Evolutionary conservation across 2,113 vertebrate species (phyloP), one percentile per base, ranked within the genome.

Genomic region (Isichthys henryi): DNA sequence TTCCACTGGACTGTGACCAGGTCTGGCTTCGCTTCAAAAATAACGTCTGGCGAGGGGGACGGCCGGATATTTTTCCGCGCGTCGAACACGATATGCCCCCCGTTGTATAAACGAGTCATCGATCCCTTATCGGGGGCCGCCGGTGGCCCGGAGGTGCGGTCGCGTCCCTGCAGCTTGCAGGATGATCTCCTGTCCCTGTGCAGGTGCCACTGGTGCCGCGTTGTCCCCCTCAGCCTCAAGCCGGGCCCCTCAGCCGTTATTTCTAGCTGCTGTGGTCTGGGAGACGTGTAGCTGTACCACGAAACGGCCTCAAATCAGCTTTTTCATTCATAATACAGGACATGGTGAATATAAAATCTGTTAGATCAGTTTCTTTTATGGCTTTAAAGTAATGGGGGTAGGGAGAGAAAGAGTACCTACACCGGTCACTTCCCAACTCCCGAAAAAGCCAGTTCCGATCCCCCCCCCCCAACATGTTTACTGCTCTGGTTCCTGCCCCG

Each of bases 1-100:
- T 56, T 49, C 62, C 74, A 21, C 31, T 80, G 85, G 66, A 45
- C 13, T 39, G 48, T 50, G 35, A 66, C 46, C 15, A 45, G n/a
- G 27, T 21, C 21, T 90, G 89, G 84, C 62, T n/a, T 53, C n/a
- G 0, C 19, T 80, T 90, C 89, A 89, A 85, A 56, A 86, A 89
- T 35, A 62, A 66, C 48, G 39, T 86, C 48, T 87, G 45, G 21
- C 4, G 27, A 11, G 17, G 50, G 31, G 19, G 85, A 77, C 19
- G 56, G 13, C 85, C 27, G 52, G 82, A 84, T 86, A 66, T 89
- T 31, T 46, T 31, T 17, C 48, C 10, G 56, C 43, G 21, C 43
- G 39, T 27, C 43, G 80, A 85, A 89, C 82, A 31, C 53, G 82
- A 89, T 85, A 66, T 11, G 53, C 35, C 15, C 46, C 17, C 66